Evolutionary conservation across 2,888 invertebrate species (phyloP).

Genomic region (Ceraclea dissimilis): DNA sequence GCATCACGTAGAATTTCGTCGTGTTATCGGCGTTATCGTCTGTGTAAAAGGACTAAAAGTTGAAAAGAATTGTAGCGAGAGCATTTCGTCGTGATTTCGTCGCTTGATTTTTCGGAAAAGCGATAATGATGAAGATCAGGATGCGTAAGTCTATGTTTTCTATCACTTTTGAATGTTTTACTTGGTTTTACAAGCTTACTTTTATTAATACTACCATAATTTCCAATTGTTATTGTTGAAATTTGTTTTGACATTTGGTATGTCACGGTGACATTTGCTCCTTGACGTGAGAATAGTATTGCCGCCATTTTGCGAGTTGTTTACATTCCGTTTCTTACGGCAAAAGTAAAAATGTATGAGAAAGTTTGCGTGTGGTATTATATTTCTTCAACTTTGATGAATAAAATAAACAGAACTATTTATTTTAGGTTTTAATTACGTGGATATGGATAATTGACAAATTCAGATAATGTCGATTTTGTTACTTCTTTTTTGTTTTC

Average conservation of each 20-base stretch:
- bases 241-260: conserved; percentile 14
- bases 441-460: too few species aligned
- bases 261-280: conserved; percentile 18
- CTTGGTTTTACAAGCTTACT: too few species aligned
- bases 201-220: neutral
- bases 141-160: neutral
- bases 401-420: too few species aligned
- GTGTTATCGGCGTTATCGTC: neutral
- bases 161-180: too few species aligned
- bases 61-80: neutral
- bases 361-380: too few species aligned
- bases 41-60: neutral
- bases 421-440: too few species aligned
- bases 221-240: neutral
- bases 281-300: conserved; percentile 10
- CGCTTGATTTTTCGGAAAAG: neutral
- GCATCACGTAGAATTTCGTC: neutral
- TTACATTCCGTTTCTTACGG: conserved; percentile 7
- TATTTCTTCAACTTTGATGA: too few species aligned
- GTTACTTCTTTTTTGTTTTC: neutral
- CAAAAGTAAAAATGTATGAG: too few species aligned
- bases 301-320: conserved; percentile 19
- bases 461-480: too few species aligned
- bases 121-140: neutral
- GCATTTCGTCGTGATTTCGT: too few species aligned